Evolutionary conservation across 2,113 vertebrate genomes (phyloP).

Genomic region (Phaethon lepturus): DNA sequence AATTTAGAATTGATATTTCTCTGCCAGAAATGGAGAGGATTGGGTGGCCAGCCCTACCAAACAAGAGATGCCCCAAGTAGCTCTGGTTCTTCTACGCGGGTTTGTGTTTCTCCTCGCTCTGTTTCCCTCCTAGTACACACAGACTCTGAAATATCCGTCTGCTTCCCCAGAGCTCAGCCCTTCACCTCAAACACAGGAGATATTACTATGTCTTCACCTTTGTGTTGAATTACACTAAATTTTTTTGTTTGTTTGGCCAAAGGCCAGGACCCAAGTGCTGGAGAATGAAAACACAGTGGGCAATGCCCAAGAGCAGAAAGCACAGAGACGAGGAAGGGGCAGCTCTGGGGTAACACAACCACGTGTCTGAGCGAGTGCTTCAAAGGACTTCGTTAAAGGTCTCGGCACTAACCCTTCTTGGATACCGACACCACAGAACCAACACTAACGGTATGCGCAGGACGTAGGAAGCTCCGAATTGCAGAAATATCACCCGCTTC

Average conservation of each 20-base stretch:
- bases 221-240: background rate
- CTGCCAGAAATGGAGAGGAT: background rate
- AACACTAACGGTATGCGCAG: accelerated
- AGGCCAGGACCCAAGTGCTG: background rate
- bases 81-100: background rate
- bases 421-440: background rate
- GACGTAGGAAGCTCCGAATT: background rate
- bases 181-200: background rate
- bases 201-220: background rate
- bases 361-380: background rate
- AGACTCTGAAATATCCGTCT: background rate
- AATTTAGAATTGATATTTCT: background rate
- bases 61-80: background rate
- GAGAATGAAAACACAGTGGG: background rate
- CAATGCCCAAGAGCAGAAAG: background rate
- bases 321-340: background rate
- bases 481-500: background rate
- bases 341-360: background rate
- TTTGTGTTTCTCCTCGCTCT: background rate
- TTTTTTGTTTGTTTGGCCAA: background rate
- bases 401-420: background rate
- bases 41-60: background rate
- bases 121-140: background rate
- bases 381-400: background rate
- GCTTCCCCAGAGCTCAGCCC: background rate